These are phyloP conservation scores for Drosophila quinaria DNA, from an alignment of 2,888 invertebrate species.

Conservation along the genomic window DNA sequence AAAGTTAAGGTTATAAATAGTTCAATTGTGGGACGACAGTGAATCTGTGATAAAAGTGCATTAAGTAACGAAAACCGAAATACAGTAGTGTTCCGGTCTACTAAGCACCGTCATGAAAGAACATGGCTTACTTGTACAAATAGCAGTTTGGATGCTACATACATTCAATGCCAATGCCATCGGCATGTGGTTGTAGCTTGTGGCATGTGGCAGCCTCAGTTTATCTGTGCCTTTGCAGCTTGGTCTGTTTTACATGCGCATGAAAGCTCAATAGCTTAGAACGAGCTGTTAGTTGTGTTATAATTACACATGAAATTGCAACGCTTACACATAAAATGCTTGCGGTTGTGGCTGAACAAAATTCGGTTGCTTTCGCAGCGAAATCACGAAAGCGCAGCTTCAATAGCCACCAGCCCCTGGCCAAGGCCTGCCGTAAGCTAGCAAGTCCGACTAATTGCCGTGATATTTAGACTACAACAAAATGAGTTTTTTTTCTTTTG, in stretches of 20 bases:
- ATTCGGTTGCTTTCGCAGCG: slow-evolving; percentile 70
- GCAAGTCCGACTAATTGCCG: slow-evolving; percentile 70
- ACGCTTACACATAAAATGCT: slow-evolving; percentile 14
- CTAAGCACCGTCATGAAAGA: slow-evolving; percentile 50
- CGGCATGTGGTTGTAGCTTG: slow-evolving; percentile 7
- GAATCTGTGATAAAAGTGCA: slow-evolving; percentile 53
- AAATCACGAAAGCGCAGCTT: slow-evolving; percentile 78
- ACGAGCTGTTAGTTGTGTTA: slow-evolving; percentile 62
- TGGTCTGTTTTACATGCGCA: slow-evolving; percentile 51
- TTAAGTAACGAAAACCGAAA: slow-evolving; percentile 39
- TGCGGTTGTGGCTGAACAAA: slow-evolving; percentile 16
- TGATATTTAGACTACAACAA: slow-evolving; percentile 84
- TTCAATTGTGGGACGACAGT: slow-evolving; percentile 57
- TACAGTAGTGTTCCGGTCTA: slow-evolving; percentile 66
- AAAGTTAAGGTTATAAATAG: slow-evolving; percentile 49
- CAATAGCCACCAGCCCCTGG: slow-evolving; percentile 32
- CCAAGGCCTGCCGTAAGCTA: slow-evolving; percentile 23
- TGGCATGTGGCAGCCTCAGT: slow-evolving; percentile 15
- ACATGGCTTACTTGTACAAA: slow-evolving; percentile 29
- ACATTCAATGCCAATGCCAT: slow-evolving; percentile 39
- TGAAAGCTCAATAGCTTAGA: slow-evolving; percentile 81
- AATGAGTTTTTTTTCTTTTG: slow-evolving; percentile 45
- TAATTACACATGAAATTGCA: slow-evolving; percentile 68
- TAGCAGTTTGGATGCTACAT: slow-evolving; percentile 15
- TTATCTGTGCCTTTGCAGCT: slow-evolving; percentile 24